Conservation (phyloP, 2,888 invertebrate species). For the Atrina japonica region DNA sequence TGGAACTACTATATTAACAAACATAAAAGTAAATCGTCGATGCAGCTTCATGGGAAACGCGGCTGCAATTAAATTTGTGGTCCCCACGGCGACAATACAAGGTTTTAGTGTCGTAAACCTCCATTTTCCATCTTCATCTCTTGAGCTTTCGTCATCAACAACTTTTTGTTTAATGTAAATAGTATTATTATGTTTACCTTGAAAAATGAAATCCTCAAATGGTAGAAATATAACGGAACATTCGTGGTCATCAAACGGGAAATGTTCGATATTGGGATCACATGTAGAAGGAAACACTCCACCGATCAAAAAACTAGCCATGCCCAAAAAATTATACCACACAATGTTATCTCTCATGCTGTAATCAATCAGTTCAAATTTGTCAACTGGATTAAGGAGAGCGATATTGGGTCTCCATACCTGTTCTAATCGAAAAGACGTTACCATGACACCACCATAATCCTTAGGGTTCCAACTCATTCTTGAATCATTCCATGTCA, state of each 20-base stretch:
- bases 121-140: conserved; percentile 11
- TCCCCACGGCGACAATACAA: neutral
- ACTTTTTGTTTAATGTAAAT: neutral
- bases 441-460: neutral
- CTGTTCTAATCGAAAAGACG: neutral
- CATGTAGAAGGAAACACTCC: conserved; percentile 2
- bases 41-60: conserved; percentile 36
- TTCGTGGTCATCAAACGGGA: conserved; percentile 19
- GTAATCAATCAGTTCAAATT: neutral
- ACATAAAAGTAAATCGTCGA: conserved; percentile 44
- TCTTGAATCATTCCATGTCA: conserved; percentile 9
- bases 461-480: neutral
- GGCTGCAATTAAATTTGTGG: neutral
- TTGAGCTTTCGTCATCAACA: neutral
- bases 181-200: neutral
- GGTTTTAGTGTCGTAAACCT: neutral
- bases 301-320: neutral
- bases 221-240: conserved; percentile 4
- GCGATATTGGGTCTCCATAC: conserved; percentile 11
- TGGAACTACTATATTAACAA: conserved; percentile 50
- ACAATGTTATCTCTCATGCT: neutral
- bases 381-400: conserved; percentile 5
- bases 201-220: neutral
- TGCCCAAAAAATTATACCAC: neutral
- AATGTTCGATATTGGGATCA: conserved; percentile 13